Percentiles rank a stretch among this genome's conserved stretches.
These are phyloP conservation scores for Macrotus californicus DNA, from an alignment of 2,113 vertebrate genomes.

Conservation along the genomic window DNA sequence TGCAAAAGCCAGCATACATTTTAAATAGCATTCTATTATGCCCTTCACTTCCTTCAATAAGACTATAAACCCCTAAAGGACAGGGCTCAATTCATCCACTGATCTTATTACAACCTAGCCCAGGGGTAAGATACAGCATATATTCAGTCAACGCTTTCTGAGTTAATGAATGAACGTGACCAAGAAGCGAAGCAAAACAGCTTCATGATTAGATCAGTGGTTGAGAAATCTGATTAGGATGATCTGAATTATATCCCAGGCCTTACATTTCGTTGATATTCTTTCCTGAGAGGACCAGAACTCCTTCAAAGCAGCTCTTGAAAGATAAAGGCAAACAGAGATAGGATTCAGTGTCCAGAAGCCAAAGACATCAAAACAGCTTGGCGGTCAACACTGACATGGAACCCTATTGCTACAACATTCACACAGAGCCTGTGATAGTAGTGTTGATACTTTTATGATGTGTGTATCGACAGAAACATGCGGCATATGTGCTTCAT, in stretches of 20 bases:
- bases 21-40: constrained; percentile 53
- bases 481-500: not conserved
- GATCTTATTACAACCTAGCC: constrained; percentile 51
- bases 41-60: constrained; percentile 41
- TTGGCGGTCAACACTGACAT: not conserved
- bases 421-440: not conserved
- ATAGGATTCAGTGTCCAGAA: not conserved
- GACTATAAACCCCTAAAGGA: constrained; percentile 63
- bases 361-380: not conserved
- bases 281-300: constrained; percentile 58
- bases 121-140: not conserved
- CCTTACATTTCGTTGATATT: constrained; percentile 56
- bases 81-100: constrained; percentile 58
- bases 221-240: constrained; percentile 67
- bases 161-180: constrained; percentile 72
- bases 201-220: constrained; percentile 73
- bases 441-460: not conserved
- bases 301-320: constrained; percentile 49
- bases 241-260: constrained; percentile 59
- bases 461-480: not conserved
- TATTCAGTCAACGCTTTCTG: constrained; percentile 54
- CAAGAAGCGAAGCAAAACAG: constrained; percentile 67
- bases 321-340: constrained; percentile 54
- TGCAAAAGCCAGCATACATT: constrained; percentile 36
- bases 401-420: not conserved